Evolutionary conservation across 1,140 invertebrate species (phyloP).

Genomic region (Lepidurus arcticus): DNA sequence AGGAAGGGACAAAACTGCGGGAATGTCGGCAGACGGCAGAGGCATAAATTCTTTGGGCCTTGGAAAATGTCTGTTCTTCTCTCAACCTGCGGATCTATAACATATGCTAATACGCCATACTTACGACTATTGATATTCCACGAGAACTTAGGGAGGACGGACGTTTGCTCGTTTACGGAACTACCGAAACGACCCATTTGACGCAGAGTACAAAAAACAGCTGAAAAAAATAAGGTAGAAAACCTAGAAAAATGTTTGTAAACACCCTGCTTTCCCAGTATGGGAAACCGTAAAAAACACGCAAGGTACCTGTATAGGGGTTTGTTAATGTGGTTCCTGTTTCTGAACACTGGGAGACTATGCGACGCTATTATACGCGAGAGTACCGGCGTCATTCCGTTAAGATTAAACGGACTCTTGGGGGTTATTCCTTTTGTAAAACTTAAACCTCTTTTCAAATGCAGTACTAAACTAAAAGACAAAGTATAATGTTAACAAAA

Average conservation of each 20-base stretch:
- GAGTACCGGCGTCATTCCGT: too few species aligned
- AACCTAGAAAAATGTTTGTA: neutral
- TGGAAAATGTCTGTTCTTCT: conserved; percentile 1
- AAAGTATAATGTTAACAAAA: too few species aligned
- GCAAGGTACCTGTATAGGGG: too few species aligned
- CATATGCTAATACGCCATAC: conserved; percentile 15
- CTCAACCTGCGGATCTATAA: conserved; percentile 2
- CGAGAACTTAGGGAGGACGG: conserved; percentile 17
- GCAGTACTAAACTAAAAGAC: too few species aligned
- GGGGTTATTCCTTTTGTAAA: too few species aligned
- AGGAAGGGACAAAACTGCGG: neutral
- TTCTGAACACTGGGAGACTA: too few species aligned
- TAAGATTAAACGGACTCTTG: too few species aligned
- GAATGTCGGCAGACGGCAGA: neutral
- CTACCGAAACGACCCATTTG: conserved; percentile 13
- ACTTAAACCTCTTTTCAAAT: too few species aligned
- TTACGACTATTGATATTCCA: conserved; percentile 22
- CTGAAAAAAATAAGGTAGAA: neutral
- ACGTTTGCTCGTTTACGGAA: conserved; percentile 14
- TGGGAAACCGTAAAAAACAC: too few species aligned
- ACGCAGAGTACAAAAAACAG: neutral
- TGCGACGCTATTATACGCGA: too few species aligned
- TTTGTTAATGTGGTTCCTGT: too few species aligned
- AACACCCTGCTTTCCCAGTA: neutral
- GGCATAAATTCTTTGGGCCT: neutral